These are phyloP conservation scores for Ecdyonurus torrentis DNA, from an alignment of 2,888 invertebrate species.

Conservation along the genomic window DNA sequence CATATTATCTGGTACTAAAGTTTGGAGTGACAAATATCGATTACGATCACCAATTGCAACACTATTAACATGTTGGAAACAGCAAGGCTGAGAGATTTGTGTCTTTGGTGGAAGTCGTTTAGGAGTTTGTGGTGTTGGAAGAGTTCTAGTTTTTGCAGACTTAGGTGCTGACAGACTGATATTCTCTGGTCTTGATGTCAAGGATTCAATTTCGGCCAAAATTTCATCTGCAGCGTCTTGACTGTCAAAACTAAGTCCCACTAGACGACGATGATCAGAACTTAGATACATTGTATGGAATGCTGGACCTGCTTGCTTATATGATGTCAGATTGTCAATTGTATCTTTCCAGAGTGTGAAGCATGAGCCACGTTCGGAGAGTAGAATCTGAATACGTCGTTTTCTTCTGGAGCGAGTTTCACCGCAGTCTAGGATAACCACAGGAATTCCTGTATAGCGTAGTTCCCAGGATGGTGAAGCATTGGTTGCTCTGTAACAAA, in stretches of 20 bases:
- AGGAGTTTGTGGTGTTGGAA: background rate
- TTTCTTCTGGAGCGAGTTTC: slow-evolving; percentile 50
- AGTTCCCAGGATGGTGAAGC: slow-evolving; percentile 42
- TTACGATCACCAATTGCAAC: slow-evolving; percentile 49
- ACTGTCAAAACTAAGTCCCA: slow-evolving; percentile 66
- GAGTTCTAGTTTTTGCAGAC: slow-evolving; percentile 30
- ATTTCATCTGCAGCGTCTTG: slow-evolving; percentile 52
- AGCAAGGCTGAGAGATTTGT: slow-evolving; percentile 70
- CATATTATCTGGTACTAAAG: slow-evolving; percentile 44
- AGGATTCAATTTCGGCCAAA: slow-evolving; percentile 45
- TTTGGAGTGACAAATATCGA: slow-evolving; percentile 48
- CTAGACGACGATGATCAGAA: slow-evolving; percentile 54
- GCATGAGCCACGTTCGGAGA: slow-evolving; percentile 64
- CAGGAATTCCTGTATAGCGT: slow-evolving; percentile 60
- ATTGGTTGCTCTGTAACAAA: slow-evolving; percentile 23
- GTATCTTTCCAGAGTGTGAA: slow-evolving; percentile 68
- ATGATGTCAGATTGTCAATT: slow-evolving; percentile 60
- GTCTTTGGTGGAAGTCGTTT: slow-evolving; percentile 50
- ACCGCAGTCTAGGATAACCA: slow-evolving; percentile 58
- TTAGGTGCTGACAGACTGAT: slow-evolving; percentile 54
- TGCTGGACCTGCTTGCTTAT: slow-evolving; percentile 48
- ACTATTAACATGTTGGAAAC: slow-evolving; percentile 68
- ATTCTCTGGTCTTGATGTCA: slow-evolving; percentile 61
- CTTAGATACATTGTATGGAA: slow-evolving; percentile 73
- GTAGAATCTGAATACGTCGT: slow-evolving; percentile 47